Evolutionary conservation across 23 tunicate species (phyloP).

Genomic region (Aplidium turbinatum): DNA sequence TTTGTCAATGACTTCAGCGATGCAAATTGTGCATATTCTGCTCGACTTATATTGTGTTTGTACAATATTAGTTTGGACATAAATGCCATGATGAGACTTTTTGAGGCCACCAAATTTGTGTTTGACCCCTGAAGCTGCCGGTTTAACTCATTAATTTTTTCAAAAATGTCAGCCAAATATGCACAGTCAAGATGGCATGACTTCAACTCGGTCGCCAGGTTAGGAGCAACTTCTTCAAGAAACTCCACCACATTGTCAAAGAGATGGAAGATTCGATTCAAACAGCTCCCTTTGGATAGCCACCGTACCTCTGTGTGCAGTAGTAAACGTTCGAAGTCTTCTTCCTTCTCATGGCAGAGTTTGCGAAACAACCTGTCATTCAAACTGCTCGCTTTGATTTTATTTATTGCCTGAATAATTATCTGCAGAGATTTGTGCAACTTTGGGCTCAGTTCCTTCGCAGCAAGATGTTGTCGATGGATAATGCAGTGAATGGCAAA

Average conservation of each 20-base stretch:
- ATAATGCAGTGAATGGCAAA: constrained; percentile 41
- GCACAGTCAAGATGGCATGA: constrained; percentile 37
- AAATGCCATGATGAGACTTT: constrained; percentile 22
- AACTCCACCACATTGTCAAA: constrained; percentile 45
- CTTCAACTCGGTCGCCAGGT: constrained; percentile 43
- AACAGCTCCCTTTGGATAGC: constrained; percentile 51
- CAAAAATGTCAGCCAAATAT: constrained; percentile 50
- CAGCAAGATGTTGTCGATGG: constrained; percentile 46
- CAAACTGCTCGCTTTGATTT: constrained; percentile 45
- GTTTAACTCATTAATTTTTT: constrained; percentile 48
- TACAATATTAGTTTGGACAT: constrained; percentile 15
- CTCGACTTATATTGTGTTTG: constrained; percentile 31
- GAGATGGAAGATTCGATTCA: constrained; percentile 36
- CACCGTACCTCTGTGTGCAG: constrained; percentile 46
- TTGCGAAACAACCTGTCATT: constrained; percentile 51
- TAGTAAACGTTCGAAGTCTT: constrained; percentile 50
- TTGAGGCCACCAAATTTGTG: constrained; percentile 43
- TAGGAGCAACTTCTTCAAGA: constrained; percentile 33
- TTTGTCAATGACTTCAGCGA: constrained; percentile 18
- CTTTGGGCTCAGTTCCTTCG: constrained; percentile 18
- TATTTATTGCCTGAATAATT: constrained; percentile 39
- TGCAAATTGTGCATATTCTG: constrained; percentile 27
- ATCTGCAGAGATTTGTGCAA: constrained; percentile 41
- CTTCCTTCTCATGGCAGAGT: constrained; percentile 47
- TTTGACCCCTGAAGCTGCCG: constrained; percentile 54